Evolutionary conservation across 1,140 invertebrate genomes (phyloP), one percentile per base, ranked within the genome.

Genomic region (Diorhabda sublineata): DNA sequence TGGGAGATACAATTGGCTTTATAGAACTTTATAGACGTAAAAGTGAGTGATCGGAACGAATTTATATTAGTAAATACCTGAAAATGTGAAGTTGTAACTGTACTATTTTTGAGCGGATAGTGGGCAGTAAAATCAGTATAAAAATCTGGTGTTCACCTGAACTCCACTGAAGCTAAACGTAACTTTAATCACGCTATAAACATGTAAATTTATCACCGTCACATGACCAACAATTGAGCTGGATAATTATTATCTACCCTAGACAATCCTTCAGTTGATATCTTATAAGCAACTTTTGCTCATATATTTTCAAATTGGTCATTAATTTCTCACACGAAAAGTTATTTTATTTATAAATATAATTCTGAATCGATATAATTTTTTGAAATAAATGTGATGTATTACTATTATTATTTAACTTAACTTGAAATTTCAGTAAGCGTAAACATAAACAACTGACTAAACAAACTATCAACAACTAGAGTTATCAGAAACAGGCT

Each of bases 151-250:
- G 60, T 42, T 61, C 61, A 45, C 44, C 61, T 63, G 61, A 63
- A 63, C 44, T 41, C 45, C 42, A 63, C 11, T 63, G 61, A 63
- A 63, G 9, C 44, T 8, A 5, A 5, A 63, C 61, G 61, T 43
- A 63, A 63, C 45, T n/a, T 52, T 63, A 63, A 63, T 63, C 61
- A 63, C 61, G 61, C 61, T 63, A 63, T 63, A 63, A 63, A 63
- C 61, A 63, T 63, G 61, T 63, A 63, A 63, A 63, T 63, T 63
- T 63, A 63, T 52, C 43, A 63, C 61, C 44, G 45, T 63, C 61
- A 63, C 61, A 63, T 63, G 61, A 63, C 61, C n/a, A 43, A 63
- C 61, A 63, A 42, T 60, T 42, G 8, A 26, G 45, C 11, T 45
- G 45, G 61, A 63, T 63, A 63, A 63, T 63, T 45, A 63, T 42